Percentiles rank a stretch among this genome's conserved stretches.
phyloP scores from a whole-genome alignment of 2,888 invertebrate species.

The Drosophila niveifrons region DNA sequence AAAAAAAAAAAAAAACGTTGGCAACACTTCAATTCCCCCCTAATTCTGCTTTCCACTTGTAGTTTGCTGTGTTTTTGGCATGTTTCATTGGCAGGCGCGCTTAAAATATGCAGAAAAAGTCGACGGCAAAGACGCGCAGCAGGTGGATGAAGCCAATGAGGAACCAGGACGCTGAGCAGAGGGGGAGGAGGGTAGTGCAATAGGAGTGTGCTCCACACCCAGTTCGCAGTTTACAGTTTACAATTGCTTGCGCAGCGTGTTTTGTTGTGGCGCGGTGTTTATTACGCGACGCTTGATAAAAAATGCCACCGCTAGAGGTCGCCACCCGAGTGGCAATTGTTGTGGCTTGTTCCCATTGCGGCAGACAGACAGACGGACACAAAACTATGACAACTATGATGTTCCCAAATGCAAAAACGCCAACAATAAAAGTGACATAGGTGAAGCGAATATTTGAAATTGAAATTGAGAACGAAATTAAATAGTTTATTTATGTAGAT shows the following conservation, averaged over 20 bases:
- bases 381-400: not conserved
- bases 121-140: constrained; percentile 60
- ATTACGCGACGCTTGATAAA: constrained; percentile 57
- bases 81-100: constrained; percentile 74
- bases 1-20: constrained; percentile 44
- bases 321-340: constrained; percentile 53
- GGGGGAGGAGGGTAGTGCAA: not conserved
- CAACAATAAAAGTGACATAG: not conserved
- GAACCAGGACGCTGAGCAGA: not conserved
- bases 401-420: constrained; percentile 21
- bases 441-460: too few species aligned
- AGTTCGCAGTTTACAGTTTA: constrained; percentile 45
- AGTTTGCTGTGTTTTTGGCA: constrained; percentile 72
- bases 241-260: constrained; percentile 53
- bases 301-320: constrained; percentile 57
- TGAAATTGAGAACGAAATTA: too few species aligned
- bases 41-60: constrained; percentile 38
- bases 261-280: constrained; percentile 46
- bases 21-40: constrained; percentile 51
- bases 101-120: constrained; percentile 67
- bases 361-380: constrained; percentile 4
- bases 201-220: constrained; percentile 50
- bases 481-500: too few species aligned
- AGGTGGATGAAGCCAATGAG: constrained; percentile 53
- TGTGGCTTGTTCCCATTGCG: constrained; percentile 24